Percentiles rank a stretch among this genome's conserved stretches.
Conservation (phyloP, 2,113 vertebrate species). For the Brachypteracias leptosomus region DNA sequence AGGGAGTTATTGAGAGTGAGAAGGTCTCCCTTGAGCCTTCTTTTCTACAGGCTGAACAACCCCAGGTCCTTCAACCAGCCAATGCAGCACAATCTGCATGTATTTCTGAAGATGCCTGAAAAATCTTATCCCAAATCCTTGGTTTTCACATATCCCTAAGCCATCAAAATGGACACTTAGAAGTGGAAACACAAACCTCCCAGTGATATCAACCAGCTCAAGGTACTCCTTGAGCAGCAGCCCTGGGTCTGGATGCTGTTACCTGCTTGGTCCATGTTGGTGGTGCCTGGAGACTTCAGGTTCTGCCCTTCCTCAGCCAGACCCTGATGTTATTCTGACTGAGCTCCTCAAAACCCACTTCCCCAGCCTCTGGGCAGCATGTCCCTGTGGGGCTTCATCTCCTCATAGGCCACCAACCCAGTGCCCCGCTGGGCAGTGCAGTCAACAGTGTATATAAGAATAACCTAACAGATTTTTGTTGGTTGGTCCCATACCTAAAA, state of each 20-base stretch:
- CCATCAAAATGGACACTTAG: fast-evolving
- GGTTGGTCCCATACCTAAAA: not conserved
- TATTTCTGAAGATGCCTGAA: not conserved
- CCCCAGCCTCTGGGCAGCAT: too few relatives aligned
- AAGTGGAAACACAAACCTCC: not conserved
- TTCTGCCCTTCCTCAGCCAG: too few relatives aligned
- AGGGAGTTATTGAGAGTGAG: not conserved
- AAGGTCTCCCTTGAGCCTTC: not conserved
- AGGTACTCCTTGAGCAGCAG: too few relatives aligned
- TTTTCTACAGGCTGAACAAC: not conserved
- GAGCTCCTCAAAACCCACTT: not conserved
- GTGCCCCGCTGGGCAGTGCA: not conserved
- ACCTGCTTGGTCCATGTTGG: fast-evolving
- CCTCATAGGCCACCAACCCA: not conserved
- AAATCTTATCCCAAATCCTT: too few relatives aligned
- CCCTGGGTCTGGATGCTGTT: fast-evolving
- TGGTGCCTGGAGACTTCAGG: not conserved
- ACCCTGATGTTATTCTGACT: not conserved
- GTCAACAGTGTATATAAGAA: not conserved
- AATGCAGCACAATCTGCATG: fast-evolving
- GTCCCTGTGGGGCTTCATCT: not conserved
- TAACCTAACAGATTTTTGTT: not conserved
- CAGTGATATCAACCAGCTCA: fast-evolving
- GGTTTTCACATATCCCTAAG: not conserved
- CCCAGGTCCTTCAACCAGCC: not conserved